These are phyloP conservation scores for Cryptocheilus praepositus DNA, from an alignment of 2,888 invertebrate genomes.

Conservation along the genomic window DNA sequence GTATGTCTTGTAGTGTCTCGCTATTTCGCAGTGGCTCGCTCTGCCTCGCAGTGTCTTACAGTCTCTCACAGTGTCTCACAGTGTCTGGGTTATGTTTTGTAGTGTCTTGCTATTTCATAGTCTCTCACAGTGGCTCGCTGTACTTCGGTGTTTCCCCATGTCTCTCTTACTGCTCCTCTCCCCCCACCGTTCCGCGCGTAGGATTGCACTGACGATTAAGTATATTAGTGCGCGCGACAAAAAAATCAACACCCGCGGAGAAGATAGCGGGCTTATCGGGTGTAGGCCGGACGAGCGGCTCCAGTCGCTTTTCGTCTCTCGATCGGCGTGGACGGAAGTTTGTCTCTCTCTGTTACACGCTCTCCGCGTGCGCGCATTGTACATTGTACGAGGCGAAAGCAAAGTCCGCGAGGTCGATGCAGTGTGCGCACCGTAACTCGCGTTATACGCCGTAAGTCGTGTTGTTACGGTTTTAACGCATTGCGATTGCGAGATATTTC, in stretches of 20 bases:
- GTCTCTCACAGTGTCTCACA: too few species aligned
- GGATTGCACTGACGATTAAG: conserved; percentile 20
- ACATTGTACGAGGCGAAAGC: not conserved
- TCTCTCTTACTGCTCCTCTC: not conserved
- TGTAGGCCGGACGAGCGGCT: conserved; percentile 37
- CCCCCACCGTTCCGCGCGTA: not conserved
- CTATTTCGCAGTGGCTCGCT: too few species aligned
- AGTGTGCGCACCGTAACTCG: not conserved
- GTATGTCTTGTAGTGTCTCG: too few species aligned
- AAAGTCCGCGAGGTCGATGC: conserved; percentile 1
- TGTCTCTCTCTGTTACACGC: not conserved
- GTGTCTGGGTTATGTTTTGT: too few species aligned
- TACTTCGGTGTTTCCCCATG: too few species aligned
- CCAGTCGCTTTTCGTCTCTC: conserved; percentile 45
- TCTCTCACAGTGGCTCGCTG: too few species aligned
- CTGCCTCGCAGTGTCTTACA: too few species aligned
- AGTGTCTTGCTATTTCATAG: too few species aligned
- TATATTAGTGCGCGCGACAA: conserved; percentile 25
- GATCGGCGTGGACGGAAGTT: conserved; percentile 18
- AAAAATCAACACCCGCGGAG: conserved; percentile 60
- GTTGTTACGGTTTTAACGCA: conserved; percentile 2
- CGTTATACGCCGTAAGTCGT: not conserved
- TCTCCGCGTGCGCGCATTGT: not conserved
- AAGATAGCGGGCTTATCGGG: conserved; percentile 60
- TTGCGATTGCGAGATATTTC: not conserved